phyloP scores from a whole-genome alignment of 2,888 invertebrate genomes.

The Caenorhabditis sp. region DNA sequence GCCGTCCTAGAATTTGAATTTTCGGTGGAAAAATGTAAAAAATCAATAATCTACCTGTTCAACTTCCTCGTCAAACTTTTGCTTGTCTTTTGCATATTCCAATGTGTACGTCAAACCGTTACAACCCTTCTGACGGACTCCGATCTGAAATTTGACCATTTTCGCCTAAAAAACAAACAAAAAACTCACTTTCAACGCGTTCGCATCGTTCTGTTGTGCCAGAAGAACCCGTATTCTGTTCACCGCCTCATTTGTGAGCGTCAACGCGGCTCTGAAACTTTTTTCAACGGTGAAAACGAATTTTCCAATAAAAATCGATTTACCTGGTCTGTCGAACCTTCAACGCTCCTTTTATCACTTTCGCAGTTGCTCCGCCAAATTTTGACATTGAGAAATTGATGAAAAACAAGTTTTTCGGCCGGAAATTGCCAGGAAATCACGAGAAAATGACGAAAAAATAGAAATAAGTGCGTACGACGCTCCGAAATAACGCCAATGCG shows the following conservation, averaged over 20 bases:
- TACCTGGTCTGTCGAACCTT: conserved; percentile 62
- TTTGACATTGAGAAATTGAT: conserved; percentile 58
- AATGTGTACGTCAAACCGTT: conserved; percentile 98
- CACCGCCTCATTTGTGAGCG: conserved; percentile 84
- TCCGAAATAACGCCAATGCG: conserved; percentile 16
- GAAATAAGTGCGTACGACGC: conserved; percentile 13
- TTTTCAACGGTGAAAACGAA: neutral
- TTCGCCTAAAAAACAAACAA: neutral
- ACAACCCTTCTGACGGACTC: conserved; percentile 96
- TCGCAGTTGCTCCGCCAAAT: conserved; percentile 69
- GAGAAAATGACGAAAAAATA: conserved; percentile 16
- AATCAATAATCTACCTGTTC: conserved; percentile 87
- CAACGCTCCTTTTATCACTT: conserved; percentile 73
- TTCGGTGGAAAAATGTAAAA: neutral
- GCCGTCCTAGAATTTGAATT: conserved; percentile 83
- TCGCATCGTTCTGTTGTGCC: conserved; percentile 80
- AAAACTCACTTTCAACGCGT: conserved; percentile 77
- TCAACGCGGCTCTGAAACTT: conserved; percentile 83
- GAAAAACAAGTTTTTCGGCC: conserved; percentile 8
- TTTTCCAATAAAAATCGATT: conserved; percentile 13
- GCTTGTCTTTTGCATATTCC: conserved; percentile 93
- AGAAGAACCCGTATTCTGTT: conserved; percentile 84
- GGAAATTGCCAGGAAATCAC: conserved; percentile 18
- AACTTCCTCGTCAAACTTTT: conserved; percentile 97
- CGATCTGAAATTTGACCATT: conserved; percentile 88